These are phyloP conservation scores for Lycocerus yunnanus DNA, from an alignment of 2,888 invertebrate species.

Conservation along the genomic window DNA sequence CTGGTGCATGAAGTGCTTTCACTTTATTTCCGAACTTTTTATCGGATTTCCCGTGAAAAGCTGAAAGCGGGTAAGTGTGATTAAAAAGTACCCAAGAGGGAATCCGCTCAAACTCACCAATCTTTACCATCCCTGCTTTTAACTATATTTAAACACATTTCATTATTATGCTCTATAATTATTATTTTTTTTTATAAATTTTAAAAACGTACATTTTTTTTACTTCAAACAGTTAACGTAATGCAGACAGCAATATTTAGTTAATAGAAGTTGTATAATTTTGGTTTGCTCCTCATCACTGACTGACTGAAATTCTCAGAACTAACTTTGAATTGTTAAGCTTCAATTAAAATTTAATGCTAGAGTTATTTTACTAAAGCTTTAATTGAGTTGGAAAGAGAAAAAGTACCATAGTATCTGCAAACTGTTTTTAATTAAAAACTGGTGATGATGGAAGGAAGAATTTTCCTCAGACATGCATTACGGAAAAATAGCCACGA, in stretches of 20 bases:
- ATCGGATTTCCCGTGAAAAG: constrained; percentile 28
- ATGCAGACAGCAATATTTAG: not conserved
- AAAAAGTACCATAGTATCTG: constrained; percentile 20
- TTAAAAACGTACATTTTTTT: not conserved
- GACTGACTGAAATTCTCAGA: constrained; percentile 27
- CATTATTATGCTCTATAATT: not conserved
- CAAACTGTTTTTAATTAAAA: constrained; percentile 28
- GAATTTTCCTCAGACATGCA: constrained; percentile 7
- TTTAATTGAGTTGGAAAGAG: constrained; percentile 26
- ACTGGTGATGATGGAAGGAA: constrained; percentile 9
- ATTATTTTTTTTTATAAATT: not conserved
- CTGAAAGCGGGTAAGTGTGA: constrained; percentile 31
- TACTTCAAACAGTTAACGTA: not conserved
- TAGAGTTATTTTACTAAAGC: constrained; percentile 24
- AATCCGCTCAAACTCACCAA: constrained; percentile 13
- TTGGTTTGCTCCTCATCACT: constrained; percentile 5
- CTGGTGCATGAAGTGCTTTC: constrained; percentile 15
- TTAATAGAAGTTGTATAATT: constrained; percentile 13
- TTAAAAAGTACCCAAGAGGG: constrained; percentile 33
- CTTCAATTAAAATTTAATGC: constrained; percentile 34
- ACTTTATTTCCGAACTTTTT: constrained; percentile 32
- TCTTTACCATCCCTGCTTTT: not conserved
- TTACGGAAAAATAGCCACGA: not conserved
- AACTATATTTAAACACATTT: constrained; percentile 3
- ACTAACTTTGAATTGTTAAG: constrained; percentile 33